Evolutionary conservation across 1,140 invertebrate genomes (phyloP).

Genomic region (Camponotus vicinus): DNA sequence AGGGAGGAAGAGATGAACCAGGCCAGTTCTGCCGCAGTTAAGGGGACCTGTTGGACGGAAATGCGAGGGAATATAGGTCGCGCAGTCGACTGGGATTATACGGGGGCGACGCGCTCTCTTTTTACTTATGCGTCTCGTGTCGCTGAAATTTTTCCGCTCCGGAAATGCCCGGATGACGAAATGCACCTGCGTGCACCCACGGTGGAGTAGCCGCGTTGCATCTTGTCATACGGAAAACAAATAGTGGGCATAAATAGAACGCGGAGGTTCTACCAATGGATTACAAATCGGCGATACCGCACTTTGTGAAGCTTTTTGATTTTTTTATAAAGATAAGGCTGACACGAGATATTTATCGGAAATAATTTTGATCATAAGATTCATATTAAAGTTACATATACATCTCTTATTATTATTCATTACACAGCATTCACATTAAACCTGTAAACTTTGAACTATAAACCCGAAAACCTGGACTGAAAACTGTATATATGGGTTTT

Average conservation of each 20-base stretch:
- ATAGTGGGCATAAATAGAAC: conserved; percentile 20
- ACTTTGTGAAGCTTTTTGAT: neutral
- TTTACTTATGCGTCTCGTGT: neutral
- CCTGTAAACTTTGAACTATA: too few relatives aligned
- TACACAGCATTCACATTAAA: too few relatives aligned
- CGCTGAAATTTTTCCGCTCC: conserved; percentile 44
- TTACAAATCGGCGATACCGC: neutral
- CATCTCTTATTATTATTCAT: too few relatives aligned
- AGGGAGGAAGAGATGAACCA: too few relatives aligned
- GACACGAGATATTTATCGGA: neutral
- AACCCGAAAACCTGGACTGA: too few relatives aligned
- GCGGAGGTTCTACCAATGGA: conserved; percentile 6
- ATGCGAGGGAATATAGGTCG: conserved; percentile 51
- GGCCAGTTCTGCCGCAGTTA: neutral
- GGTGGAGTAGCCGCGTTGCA: neutral
- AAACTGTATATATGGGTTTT: too few relatives aligned
- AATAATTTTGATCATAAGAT: neutral
- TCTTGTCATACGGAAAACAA: neutral
- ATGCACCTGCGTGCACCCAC: conserved; percentile 28
- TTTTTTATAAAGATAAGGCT: too few relatives aligned
- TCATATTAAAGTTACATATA: too few relatives aligned
- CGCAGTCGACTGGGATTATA: neutral
- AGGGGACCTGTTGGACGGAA: conserved; percentile 59
- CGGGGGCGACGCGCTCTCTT: neutral
- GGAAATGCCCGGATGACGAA: conserved; percentile 43